These are phyloP conservation scores for Prolemur simus DNA, from an alignment of 2,113 vertebrate genomes.

Conservation along the genomic window DNA sequence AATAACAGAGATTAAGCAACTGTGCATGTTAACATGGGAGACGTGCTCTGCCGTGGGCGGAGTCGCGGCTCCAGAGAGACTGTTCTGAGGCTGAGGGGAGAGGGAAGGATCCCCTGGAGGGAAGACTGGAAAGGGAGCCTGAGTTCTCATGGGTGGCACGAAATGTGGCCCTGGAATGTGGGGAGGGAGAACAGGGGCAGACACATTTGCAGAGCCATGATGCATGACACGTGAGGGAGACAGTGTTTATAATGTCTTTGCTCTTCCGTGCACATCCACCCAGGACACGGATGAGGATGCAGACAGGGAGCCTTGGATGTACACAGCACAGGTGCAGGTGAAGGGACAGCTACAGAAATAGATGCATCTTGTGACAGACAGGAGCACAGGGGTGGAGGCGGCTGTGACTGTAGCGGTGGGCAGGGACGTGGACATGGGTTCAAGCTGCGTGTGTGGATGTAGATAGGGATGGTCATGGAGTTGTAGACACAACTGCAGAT, in stretches of 20 bases:
- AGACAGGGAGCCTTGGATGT: rapidly evolving
- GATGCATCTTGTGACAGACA: too few species aligned
- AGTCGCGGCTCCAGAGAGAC: background rate
- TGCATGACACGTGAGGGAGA: rapidly evolving
- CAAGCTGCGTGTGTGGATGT: rapidly evolving
- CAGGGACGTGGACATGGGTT: rapidly evolving
- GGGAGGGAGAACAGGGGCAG: background rate
- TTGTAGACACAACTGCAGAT: too few species aligned
- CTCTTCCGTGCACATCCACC: background rate
- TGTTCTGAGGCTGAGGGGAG: background rate
- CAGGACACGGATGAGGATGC: background rate
- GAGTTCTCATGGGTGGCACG: background rate
- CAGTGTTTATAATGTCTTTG: background rate
- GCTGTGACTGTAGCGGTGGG: too few species aligned
- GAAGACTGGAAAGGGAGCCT: background rate
- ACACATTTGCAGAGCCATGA: rapidly evolving
- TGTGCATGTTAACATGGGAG: rapidly evolving
- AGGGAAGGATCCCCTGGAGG: background rate
- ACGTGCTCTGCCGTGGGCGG: rapidly evolving
- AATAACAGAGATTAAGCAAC: rapidly evolving
- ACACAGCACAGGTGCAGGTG: rapidly evolving
- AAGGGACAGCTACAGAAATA: rapidly evolving
- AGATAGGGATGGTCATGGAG: background rate
- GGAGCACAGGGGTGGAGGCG: rapidly evolving
- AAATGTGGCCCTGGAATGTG: background rate